These are phyloP conservation scores for Lasiurus cinereus DNA, from an alignment of 2,113 vertebrate species.

Conservation along the genomic window DNA sequence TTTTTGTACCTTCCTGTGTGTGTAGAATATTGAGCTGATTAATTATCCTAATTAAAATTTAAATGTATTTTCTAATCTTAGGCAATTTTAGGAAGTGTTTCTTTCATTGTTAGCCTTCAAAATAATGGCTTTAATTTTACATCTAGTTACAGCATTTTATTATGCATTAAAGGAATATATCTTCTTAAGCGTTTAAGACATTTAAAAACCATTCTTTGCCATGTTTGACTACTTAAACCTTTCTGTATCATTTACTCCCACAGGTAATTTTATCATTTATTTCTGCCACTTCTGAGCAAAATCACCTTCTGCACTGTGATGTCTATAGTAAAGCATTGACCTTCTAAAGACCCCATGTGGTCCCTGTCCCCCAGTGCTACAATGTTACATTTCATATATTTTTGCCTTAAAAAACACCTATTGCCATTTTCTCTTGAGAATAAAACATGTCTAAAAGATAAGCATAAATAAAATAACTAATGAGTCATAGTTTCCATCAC, in stretches of 20 bases:
- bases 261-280: background rate
- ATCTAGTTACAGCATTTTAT: background rate
- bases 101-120: constrained; percentile 68
- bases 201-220: constrained; percentile 18
- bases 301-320: background rate
- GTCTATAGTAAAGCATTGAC: background rate
- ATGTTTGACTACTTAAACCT: constrained; percentile 12
- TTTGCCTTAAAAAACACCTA: constrained; percentile 7
- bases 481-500: background rate
- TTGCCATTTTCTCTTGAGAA: constrained; percentile 26
- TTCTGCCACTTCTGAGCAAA: background rate
- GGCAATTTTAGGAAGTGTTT: constrained; percentile 74
- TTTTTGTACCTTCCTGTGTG: constrained; percentile 15
- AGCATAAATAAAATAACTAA: constrained; percentile 39
- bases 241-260: background rate
- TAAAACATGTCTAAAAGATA: constrained; percentile 31
- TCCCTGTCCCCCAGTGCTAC: background rate
- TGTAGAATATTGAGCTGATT: constrained; percentile 61
- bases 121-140: constrained; percentile 65
- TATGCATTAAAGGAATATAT: constrained; percentile 46
- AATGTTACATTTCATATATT: background rate
- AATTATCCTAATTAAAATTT: constrained; percentile 80
- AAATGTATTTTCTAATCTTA: constrained; percentile 80
- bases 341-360: background rate
- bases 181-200: constrained; percentile 53